Conservation (phyloP, 2,888 invertebrate species). For the Pandemis cinnamomeana region DNA sequence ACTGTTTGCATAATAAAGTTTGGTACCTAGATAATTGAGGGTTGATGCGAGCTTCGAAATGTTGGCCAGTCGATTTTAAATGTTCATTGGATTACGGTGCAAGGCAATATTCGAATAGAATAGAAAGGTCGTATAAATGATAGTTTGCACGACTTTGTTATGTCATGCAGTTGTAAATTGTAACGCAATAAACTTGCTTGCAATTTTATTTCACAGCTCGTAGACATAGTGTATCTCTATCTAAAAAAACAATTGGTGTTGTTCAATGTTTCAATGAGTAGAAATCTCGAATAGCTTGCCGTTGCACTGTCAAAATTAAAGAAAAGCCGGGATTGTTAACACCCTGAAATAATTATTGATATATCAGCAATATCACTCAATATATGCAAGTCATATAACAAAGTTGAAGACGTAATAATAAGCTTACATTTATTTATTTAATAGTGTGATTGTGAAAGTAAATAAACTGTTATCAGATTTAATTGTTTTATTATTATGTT, state of each 20-base stretch:
- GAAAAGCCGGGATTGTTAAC: background rate
- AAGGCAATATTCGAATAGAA: slow-evolving; percentile 31
- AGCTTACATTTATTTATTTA: slow-evolving; percentile 36
- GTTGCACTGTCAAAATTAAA: slow-evolving; percentile 30
- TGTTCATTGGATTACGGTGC: slow-evolving; percentile 4
- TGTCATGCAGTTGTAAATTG: background rate
- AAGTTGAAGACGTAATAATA: slow-evolving; percentile 31
- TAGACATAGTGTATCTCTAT: background rate
- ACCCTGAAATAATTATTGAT: background rate
- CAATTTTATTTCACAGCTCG: background rate
- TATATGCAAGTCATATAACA: slow-evolving; percentile 39
- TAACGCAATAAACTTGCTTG: background rate
- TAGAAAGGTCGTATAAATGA: background rate
- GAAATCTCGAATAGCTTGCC: slow-evolving; percentile 39
- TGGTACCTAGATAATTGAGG: background rate
- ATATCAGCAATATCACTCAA: slow-evolving; percentile 11
- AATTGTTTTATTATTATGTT: slow-evolving; percentile 51
- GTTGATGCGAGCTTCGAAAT: background rate
- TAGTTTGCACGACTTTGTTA: background rate
- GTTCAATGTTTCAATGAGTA: slow-evolving; percentile 13
- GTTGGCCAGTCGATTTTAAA: background rate
- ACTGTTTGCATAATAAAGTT: background rate
- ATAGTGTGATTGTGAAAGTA: slow-evolving; percentile 47
- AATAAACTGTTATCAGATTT: slow-evolving; percentile 44
- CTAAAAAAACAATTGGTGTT: background rate